Conservation (phyloP, 2,888 invertebrate genomes). For the Horisme vitalbata region DNA sequence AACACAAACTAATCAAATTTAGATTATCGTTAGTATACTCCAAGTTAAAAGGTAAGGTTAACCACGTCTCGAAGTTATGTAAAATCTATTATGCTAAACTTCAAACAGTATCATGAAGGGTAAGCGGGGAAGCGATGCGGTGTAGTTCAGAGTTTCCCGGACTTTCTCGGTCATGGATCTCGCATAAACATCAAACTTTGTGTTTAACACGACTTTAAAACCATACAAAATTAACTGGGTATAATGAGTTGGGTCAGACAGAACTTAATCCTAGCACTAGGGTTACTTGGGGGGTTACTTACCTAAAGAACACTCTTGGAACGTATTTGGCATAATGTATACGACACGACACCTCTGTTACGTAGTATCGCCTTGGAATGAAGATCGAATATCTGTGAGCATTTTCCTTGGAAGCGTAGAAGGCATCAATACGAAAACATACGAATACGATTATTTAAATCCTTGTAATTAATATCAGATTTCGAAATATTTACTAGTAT, state of each 20-base stretch:
- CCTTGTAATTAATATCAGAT: constrained; percentile 16
- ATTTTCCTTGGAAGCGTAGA: constrained; percentile 46
- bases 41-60: constrained; percentile 13
- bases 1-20: constrained; percentile 4
- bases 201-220: constrained; percentile 42
- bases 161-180: constrained; percentile 20
- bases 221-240: constrained; percentile 53
- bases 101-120: constrained; percentile 19
- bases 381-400: constrained; percentile 51
- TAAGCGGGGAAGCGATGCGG: constrained; percentile 20
- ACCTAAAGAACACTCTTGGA: constrained; percentile 39
- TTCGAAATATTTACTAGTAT: constrained; percentile 16
- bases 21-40: constrained; percentile 7
- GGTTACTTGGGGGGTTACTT: constrained; percentile 34
- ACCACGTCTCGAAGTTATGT: constrained; percentile 19
- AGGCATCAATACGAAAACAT: constrained; percentile 36
- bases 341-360: constrained; percentile 31
- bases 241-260: constrained; percentile 51
- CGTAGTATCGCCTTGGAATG: constrained; percentile 45
- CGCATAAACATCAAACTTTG: constrained; percentile 46
- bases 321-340: constrained; percentile 8
- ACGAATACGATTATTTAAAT: constrained; percentile 33
- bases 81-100: constrained; percentile 25
- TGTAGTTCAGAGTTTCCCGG: constrained; percentile 21
- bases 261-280: constrained; percentile 45